A percentile compares a stretch with the other conserved stretches of the same genome.
Conservation (phyloP, 2,888 invertebrate species). For the Omphaloscelis lunosa region DNA sequence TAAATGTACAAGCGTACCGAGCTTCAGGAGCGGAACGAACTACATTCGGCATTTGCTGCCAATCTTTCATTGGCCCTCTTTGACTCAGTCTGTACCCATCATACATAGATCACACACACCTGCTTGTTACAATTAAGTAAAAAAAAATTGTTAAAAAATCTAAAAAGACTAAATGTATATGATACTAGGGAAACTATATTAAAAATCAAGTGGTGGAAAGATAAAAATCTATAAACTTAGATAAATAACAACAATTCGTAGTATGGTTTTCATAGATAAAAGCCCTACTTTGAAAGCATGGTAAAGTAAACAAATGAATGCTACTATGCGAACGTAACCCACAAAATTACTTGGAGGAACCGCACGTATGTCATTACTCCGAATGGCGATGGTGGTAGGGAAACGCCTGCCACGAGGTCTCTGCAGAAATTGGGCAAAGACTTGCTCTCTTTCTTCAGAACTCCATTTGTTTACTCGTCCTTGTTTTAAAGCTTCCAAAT, state of each 20-base stretch:
- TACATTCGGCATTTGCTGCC: slow-evolving; percentile 3
- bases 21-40: background rate
- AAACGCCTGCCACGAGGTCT: slow-evolving; percentile 1
- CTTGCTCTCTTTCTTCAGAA: slow-evolving; percentile 9
- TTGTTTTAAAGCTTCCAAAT: slow-evolving; percentile 23
- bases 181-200: slow-evolving; percentile 2
- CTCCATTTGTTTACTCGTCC: slow-evolving; percentile 39
- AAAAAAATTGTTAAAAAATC: background rate
- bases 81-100: background rate
- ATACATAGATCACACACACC: background rate
- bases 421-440: slow-evolving; percentile 24
- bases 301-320: slow-evolving; percentile 55
- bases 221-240: slow-evolving; percentile 49
- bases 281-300: slow-evolving; percentile 44
- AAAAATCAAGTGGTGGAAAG: slow-evolving; percentile 4
- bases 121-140: slow-evolving; percentile 1
- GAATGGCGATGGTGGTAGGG: slow-evolving; percentile 21
- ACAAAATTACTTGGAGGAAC: slow-evolving; percentile 24
- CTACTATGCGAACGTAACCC: slow-evolving; percentile 29
- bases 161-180: background rate
- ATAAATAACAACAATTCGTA: slow-evolving; percentile 51
- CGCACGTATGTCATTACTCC: slow-evolving; percentile 3
- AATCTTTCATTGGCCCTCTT: background rate
- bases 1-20: background rate
- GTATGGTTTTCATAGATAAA: slow-evolving; percentile 45